Evolutionary conservation across 2,888 invertebrate genomes (phyloP).

Genomic region (Clitarchus hookeri): DNA sequence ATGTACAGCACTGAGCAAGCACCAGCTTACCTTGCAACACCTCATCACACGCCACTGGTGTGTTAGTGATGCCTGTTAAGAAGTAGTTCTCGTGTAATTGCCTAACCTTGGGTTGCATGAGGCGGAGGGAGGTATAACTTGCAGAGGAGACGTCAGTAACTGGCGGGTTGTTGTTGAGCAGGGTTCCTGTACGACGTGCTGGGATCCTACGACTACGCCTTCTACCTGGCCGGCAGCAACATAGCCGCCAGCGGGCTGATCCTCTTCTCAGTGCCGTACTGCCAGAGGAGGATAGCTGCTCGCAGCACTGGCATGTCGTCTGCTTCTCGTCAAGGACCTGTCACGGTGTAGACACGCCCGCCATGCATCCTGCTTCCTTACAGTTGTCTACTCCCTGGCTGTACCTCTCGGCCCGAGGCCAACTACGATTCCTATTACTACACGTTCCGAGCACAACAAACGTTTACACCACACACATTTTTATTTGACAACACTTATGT

Average conservation of each 20-base stretch:
- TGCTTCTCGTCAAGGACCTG: background rate
- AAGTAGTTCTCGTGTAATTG: too few species aligned
- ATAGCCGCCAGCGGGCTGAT: conserved; percentile 87
- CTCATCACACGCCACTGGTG: too few species aligned
- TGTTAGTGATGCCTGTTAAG: too few species aligned
- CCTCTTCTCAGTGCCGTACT: conserved; percentile 78
- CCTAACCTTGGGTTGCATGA: too few species aligned
- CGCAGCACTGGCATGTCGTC: background rate
- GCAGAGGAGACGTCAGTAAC: too few species aligned
- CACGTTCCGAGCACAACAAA: background rate
- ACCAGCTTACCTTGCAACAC: too few species aligned
- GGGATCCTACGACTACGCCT: conserved; percentile 82
- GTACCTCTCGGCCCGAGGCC: too few species aligned
- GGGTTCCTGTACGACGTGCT: conserved; percentile 83
- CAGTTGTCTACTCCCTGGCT: too few species aligned
- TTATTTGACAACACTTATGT: background rate
- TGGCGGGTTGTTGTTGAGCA: conserved; percentile 52
- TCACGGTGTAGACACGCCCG: background rate
- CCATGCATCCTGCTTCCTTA: background rate
- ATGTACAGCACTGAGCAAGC: too few species aligned
- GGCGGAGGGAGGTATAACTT: too few species aligned
- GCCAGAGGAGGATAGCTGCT: conserved; percentile 58
- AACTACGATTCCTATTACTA: too few species aligned
- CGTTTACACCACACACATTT: background rate
- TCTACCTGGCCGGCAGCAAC: conserved; percentile 83